Conservation (phyloP, 2,888 invertebrate genomes). For the Drosophila subquinaria region DNA sequence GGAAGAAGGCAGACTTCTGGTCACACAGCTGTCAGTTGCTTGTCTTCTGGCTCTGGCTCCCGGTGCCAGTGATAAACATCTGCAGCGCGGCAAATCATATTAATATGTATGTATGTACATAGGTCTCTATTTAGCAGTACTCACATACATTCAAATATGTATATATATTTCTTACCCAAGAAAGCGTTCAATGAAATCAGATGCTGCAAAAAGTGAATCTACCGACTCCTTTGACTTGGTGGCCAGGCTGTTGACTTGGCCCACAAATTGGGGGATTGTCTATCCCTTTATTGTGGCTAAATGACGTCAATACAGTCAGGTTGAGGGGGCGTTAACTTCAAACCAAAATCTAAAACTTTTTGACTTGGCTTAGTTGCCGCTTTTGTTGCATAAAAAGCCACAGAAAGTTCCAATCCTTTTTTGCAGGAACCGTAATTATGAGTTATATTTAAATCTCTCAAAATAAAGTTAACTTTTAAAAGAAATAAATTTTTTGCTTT, state of each 20-base stretch:
- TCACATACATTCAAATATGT: background rate
- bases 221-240: background rate
- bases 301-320: no score
- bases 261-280: background rate
- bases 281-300: background rate
- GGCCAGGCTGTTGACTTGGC: background rate
- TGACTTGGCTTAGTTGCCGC: background rate
- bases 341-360: slow-evolving; percentile 1
- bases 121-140: background rate
- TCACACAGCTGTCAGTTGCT: slow-evolving; percentile 22
- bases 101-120: background rate
- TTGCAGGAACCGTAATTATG: no score
- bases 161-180: no score
- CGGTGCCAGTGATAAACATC: slow-evolving; percentile 43
- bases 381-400: background rate
- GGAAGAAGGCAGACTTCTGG: slow-evolving; percentile 6
- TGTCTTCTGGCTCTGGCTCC: slow-evolving; percentile 23
- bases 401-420: slow-evolving; percentile 1
- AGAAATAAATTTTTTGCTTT: no score
- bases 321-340: no score
- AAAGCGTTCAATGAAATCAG: background rate
- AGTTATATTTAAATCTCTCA: no score
- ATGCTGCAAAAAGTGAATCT: background rate
- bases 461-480: no score
- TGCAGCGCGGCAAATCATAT: slow-evolving; percentile 37